Evolutionary conservation across 2,113 vertebrate genomes (phyloP).

Genomic region (Phoenicopterus ruber): DNA sequence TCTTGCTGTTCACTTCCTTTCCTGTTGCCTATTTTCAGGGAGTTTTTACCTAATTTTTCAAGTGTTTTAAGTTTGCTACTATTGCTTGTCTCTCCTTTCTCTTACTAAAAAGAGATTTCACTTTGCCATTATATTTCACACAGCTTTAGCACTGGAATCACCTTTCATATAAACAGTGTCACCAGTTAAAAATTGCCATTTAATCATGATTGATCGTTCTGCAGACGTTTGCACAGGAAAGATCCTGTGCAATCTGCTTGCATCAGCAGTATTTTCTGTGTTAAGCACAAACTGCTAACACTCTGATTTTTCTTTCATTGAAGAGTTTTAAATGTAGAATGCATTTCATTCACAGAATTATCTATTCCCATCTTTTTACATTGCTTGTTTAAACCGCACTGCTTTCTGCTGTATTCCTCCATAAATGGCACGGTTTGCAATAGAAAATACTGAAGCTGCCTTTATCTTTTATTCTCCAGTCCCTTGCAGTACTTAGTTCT

Average conservation of each 20-base stretch:
- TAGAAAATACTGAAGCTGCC: conserved; percentile 9
- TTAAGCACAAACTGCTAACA: background rate
- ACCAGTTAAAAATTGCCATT: background rate
- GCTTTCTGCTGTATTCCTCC: background rate
- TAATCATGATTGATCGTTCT: background rate
- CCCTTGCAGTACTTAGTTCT: conserved; percentile 3
- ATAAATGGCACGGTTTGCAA: background rate
- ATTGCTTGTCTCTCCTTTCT: background rate
- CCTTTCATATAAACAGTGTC: background rate
- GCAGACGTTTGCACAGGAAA: background rate
- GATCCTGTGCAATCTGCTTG: background rate
- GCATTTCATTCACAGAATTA: background rate
- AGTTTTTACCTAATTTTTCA: background rate
- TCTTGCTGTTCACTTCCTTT: background rate
- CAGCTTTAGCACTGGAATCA: background rate
- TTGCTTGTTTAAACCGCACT: background rate
- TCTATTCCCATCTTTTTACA: background rate
- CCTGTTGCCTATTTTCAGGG: background rate
- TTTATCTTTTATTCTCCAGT: conserved; percentile 17
- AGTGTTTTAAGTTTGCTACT: background rate
- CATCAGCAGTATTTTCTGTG: background rate
- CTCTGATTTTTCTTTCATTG: background rate
- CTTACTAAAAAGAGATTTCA: background rate
- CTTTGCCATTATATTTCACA: background rate
- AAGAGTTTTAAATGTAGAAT: background rate